Evolutionary conservation across 2,797 vertebrate genomes (phyloP), one percentile per base, ranked within the genome.

Genomic region (Lutra lutra): DNA sequence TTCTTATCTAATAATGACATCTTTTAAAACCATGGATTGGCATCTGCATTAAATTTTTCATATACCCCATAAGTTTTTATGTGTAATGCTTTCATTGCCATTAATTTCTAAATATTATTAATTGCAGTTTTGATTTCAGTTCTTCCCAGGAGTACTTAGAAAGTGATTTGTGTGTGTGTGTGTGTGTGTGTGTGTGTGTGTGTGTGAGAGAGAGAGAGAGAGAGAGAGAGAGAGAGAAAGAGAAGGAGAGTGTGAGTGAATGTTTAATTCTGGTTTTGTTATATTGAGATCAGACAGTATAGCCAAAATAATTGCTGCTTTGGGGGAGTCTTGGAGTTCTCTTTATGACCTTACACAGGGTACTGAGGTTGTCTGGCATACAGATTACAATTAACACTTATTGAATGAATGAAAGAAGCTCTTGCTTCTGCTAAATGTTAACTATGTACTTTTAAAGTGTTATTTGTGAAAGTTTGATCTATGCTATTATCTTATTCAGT

Each of bases 81-180:
- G 51, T 92, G 8, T 72, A 82, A 89, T 83, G n/a, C 29, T 78
- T 62, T 88, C 21, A 84, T 68, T 86, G 46, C 58, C 32, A 70
- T 84, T 84, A 21, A 86, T 60, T 84, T 95, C 43, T 95, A 77
- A 80, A 75, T 89, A 77, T 75, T 91, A 68, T 73, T 25, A 32
- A 83, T 56, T 89, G 66, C 6, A 54, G 7, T 62, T 95, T 95
- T 80, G 20, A 80, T 62, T 95, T 85, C 20, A 43, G 0, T 85
- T 95, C 6, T 92, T 32, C 29, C 23, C 10, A 84, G 51, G 40
- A 89, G 20, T 27, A 84, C 40, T 51, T 75, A 85, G 56, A 64
- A 78, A 64, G 5, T 77, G 23, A 20, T 40, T 8, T 62, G 4
- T 40, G 13, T 62, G 4, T 85, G 56, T 73, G 32, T 43, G 14